Conservation (phyloP, 2,888 invertebrate genomes). For the Metopia argyrocephala region DNA sequence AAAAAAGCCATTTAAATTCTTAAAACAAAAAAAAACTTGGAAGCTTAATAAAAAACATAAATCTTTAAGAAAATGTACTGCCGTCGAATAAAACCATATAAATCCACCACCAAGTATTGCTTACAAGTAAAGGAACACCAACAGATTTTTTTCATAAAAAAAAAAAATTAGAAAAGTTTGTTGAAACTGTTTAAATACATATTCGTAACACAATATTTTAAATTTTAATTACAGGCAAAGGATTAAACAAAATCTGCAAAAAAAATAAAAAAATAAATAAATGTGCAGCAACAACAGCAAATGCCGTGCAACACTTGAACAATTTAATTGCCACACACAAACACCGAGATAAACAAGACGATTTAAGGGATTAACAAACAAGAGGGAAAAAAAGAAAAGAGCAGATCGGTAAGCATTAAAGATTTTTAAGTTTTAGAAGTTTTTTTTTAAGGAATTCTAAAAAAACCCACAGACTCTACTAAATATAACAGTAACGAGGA, state of each 20-base stretch:
- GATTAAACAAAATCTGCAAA: constrained; percentile 52
- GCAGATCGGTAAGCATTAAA: constrained; percentile 34
- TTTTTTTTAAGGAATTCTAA: constrained; percentile 38
- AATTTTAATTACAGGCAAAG: constrained; percentile 52
- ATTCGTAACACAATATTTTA: constrained; percentile 60
- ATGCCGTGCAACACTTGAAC: not conserved
- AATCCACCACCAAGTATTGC: not conserved
- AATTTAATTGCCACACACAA: not conserved
- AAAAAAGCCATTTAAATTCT: not conserved
- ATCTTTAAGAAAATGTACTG: not conserved
- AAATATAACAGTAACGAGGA: not conserved
- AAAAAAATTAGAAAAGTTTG: too few species aligned
- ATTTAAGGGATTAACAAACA: constrained; percentile 47
- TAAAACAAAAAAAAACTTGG: not conserved
- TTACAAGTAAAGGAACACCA: not conserved
- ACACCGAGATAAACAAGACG: constrained; percentile 30
- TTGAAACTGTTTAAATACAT: constrained; percentile 15
- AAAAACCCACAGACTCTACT: constrained; percentile 8
- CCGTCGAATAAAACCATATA: too few species aligned
- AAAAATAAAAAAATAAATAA: not conserved
- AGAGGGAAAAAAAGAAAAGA: constrained; percentile 24
- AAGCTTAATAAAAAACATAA: not conserved
- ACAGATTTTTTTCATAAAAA: not conserved
- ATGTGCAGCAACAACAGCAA: not conserved
- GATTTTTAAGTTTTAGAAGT: constrained; percentile 38